Conservation (phyloP, 2,888 invertebrate species). For the Eristalis arbustorum region DNA sequence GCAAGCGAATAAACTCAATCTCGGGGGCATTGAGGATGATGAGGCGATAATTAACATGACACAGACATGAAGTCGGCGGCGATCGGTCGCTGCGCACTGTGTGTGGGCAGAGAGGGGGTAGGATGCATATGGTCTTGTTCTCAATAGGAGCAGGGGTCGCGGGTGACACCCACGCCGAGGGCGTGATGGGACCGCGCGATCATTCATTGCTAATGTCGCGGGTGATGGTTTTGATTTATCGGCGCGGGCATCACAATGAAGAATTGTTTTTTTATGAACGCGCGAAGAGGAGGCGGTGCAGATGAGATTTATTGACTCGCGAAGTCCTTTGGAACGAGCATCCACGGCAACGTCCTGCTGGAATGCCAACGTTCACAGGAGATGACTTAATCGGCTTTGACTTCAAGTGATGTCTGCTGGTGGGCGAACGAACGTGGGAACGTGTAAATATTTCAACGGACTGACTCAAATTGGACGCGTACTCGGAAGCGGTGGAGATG, state of each 20-base stretch:
- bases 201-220: conserved; percentile 31
- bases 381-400: conserved; percentile 36
- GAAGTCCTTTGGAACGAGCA: conserved; percentile 3
- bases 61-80: conserved; percentile 64
- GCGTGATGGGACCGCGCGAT: conserved; percentile 2
- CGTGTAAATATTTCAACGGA: conserved; percentile 17
- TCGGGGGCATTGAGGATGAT: conserved; percentile 30
- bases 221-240: conserved; percentile 48
- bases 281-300: background rate
- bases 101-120: background rate
- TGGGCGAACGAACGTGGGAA: background rate
- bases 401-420: conserved; percentile 29
- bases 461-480: background rate
- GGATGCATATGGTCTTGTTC: conserved; percentile 27
- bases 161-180: background rate
- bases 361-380: background rate
- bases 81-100: background rate
- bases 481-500: background rate
- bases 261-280: conserved; percentile 13
- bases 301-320: conserved; percentile 12
- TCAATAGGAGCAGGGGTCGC: conserved; percentile 28
- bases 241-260: conserved; percentile 17
- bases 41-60: conserved; percentile 62
- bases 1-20: conserved; percentile 15
- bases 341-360: conserved; percentile 32